Conservation (phyloP, 2,888 invertebrate species). For the Myathropa florea region DNA sequence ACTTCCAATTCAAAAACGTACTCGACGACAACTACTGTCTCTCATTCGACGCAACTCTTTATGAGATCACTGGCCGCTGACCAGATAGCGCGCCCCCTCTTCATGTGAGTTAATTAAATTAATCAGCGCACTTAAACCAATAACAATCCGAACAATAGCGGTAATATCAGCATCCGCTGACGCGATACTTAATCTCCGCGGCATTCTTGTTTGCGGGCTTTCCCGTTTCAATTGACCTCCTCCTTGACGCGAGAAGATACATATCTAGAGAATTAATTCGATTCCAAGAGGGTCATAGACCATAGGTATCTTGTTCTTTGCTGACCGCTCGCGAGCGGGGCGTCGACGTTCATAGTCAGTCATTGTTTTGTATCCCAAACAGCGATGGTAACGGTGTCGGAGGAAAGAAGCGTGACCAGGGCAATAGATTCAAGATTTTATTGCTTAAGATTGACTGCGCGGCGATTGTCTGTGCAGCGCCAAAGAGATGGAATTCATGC, state of each 20-base stretch:
- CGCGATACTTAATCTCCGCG: background rate
- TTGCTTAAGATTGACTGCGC: slow-evolving; percentile 46
- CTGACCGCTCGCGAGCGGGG: slow-evolving; percentile 17
- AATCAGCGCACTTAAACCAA: slow-evolving; percentile 66
- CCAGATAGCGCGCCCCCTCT: slow-evolving; percentile 9
- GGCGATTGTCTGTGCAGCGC: slow-evolving; percentile 22
- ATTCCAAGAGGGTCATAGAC: slow-evolving; percentile 58
- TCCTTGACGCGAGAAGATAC: slow-evolving; percentile 10
- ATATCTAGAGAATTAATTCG: slow-evolving; percentile 47
- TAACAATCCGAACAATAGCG: slow-evolving; percentile 44
- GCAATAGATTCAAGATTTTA: slow-evolving; percentile 67
- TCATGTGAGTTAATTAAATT: slow-evolving; percentile 56
- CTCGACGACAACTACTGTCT: slow-evolving; percentile 20
- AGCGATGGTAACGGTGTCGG: slow-evolving; percentile 38
- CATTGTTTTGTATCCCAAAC: slow-evolving; percentile 39
- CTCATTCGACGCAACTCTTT: background rate
- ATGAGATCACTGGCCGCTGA: slow-evolving; percentile 13
- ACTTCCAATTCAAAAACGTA: slow-evolving; percentile 6
- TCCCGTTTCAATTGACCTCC: slow-evolving; percentile 40
- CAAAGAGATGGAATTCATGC: slow-evolving; percentile 35
- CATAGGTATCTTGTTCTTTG: slow-evolving; percentile 21
- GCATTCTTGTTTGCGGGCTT: background rate
- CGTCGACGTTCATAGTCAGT: slow-evolving; percentile 6
- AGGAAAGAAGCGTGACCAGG: slow-evolving; percentile 64
- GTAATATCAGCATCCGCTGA: slow-evolving; percentile 49